phyloP scores from a whole-genome alignment of 2,113 vertebrate genomes.

The Ciconia maguari region DNA sequence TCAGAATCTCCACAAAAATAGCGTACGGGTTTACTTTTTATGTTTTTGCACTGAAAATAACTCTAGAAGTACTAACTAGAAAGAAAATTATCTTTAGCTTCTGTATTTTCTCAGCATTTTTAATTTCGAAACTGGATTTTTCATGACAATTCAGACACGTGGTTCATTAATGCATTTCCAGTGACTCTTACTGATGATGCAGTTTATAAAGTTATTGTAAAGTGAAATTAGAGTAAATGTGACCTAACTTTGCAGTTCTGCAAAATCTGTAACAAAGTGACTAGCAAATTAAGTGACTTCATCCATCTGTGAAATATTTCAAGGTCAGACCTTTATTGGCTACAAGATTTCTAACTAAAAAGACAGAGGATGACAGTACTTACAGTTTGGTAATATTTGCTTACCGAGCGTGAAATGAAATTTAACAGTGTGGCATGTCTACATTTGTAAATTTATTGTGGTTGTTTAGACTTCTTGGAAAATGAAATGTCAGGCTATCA shows the following conservation, averaged over 20 bases:
- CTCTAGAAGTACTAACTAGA: neutral
- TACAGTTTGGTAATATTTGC: constrained; percentile 76
- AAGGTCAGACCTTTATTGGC: constrained; percentile 69
- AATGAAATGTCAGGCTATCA: constrained; percentile 61
- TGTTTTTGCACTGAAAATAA: neutral
- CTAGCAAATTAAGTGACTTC: constrained; percentile 59
- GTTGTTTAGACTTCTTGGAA: constrained; percentile 73
- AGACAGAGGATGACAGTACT: constrained; percentile 71
- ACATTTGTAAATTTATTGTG: constrained; percentile 76
- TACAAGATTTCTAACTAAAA: constrained; percentile 75
- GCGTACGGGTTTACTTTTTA: neutral
- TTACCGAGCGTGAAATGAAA: constrained; percentile 81
- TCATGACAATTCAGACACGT: neutral
- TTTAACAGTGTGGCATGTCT: constrained; percentile 72
- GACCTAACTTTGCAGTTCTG: constrained; percentile 38
- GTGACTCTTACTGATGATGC: neutral
- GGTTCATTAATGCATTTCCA: neutral
- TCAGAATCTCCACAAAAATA: neutral
- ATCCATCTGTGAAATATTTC: constrained; percentile 75
- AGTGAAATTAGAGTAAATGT: constrained; percentile 19
- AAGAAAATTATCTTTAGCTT: neutral
- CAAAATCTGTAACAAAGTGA: constrained; percentile 34
- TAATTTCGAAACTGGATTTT: neutral
- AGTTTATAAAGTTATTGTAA: neutral
- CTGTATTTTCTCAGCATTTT: neutral